Percentiles rank a stretch among this genome's conserved stretches.
Evolutionary conservation across 2,113 vertebrate genomes (phyloP).

Genomic region (Onychostruthus taczanowskii): DNA sequence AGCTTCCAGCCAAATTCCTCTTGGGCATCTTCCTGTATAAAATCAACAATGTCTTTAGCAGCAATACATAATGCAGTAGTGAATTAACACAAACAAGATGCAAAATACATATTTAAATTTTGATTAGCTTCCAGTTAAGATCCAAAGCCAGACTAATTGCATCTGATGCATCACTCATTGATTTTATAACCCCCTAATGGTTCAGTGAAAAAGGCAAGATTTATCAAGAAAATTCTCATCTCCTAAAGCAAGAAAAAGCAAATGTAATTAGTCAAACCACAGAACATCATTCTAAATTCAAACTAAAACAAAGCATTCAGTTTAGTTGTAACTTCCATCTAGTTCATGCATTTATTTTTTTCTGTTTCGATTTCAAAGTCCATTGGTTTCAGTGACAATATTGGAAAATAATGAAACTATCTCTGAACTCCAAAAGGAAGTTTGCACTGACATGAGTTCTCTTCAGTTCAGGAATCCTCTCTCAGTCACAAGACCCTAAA

Average conservation of each 20-base stretch:
- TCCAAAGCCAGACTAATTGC: slow-evolving; percentile 54
- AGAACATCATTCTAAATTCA: background rate
- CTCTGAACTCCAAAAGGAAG: background rate
- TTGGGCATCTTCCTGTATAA: slow-evolving; percentile 81
- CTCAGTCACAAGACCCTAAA: background rate
- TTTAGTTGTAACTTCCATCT: background rate
- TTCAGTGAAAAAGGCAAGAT: slow-evolving; percentile 17
- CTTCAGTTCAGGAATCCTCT: background rate
- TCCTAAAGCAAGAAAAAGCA: slow-evolving; percentile 10
- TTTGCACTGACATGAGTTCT: background rate
- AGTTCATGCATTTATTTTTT: background rate
- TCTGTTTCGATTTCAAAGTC: background rate
- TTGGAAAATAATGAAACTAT: background rate
- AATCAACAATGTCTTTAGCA: slow-evolving; percentile 44
- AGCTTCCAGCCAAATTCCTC: slow-evolving; percentile 86
- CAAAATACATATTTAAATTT: slow-evolving; percentile 42
- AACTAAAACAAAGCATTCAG: background rate
- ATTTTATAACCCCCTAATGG: slow-evolving; percentile 52
- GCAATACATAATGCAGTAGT: slow-evolving; percentile 6
- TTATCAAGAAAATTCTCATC: slow-evolving; percentile 19
- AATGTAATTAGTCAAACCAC: background rate
- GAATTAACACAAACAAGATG: slow-evolving; percentile 55
- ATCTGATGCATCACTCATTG: slow-evolving; percentile 19
- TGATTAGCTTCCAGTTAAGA: slow-evolving; percentile 50
- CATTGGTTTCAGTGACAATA: background rate